phyloP scores from a whole-genome alignment of 2,113 vertebrate genomes.

The Marmota monax region DNA sequence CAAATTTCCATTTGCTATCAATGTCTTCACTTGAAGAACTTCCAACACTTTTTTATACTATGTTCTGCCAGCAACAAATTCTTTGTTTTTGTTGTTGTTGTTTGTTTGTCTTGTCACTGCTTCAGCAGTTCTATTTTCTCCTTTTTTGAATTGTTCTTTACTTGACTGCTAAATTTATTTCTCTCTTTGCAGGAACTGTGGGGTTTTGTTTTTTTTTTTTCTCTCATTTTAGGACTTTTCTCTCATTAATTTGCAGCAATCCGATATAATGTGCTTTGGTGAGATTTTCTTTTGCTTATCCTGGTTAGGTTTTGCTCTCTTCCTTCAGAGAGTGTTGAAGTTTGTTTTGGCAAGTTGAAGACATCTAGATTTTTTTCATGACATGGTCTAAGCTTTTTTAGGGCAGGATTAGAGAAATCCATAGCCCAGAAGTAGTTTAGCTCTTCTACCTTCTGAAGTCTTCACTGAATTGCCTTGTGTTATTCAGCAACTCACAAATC shows the following conservation, averaged over 20 bases:
- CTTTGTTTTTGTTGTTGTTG: no score
- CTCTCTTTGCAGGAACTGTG: neutral
- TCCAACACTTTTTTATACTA: neutral
- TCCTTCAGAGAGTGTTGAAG: neutral
- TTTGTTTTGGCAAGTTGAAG: neutral
- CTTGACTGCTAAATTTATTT: neutral
- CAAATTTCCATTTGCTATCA: neutral
- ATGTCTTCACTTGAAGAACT: neutral
- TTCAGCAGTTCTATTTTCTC: neutral
- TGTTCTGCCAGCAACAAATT: neutral
- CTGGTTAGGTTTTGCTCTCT: neutral
- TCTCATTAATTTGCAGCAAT: neutral
- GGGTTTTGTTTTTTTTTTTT: neutral
- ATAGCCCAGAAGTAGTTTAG: neutral
- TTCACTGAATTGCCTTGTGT: neutral
- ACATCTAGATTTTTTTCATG: neutral
- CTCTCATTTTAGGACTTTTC: neutral
- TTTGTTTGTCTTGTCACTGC: neutral
- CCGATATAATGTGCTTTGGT: neutral
- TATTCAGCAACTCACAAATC: neutral
- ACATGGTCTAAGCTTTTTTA: constrained; percentile 8
- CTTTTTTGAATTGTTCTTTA: neutral
- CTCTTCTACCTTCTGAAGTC: neutral
- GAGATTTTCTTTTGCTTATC: neutral
- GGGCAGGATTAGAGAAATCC: neutral